Evolutionary conservation across 2,113 vertebrate species (phyloP).

Genomic region (Noturus placidus): DNA sequence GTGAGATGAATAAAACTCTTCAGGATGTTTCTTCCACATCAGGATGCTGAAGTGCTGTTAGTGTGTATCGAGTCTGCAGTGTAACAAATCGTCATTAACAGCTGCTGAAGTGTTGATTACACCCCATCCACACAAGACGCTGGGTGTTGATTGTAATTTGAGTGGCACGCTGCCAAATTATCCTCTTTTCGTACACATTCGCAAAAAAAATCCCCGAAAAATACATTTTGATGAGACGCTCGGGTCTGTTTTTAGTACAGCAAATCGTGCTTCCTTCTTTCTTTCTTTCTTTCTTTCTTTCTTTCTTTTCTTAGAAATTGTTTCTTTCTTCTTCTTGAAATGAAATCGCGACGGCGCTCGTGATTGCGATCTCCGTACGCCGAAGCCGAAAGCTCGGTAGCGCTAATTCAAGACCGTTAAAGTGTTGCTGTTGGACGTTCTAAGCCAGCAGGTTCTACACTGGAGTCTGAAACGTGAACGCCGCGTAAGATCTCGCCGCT

Average conservation of each 20-base stretch:
- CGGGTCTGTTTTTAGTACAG: neutral
- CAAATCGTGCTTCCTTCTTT: neutral
- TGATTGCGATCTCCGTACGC: neutral
- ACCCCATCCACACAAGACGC: neutral
- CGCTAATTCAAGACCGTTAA: neutral
- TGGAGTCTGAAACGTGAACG: neutral
- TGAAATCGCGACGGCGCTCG: neutral
- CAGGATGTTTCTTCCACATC: constrained; percentile 36
- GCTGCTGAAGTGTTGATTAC: constrained; percentile 44
- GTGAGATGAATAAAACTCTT: neutral
- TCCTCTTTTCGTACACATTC: constrained; percentile 4
- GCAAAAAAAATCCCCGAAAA: neutral
- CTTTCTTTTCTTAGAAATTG: neutral
- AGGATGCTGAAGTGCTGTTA: constrained; percentile 44
- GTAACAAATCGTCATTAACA: constrained; percentile 49
- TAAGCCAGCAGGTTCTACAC: neutral
- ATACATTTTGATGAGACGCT: neutral
- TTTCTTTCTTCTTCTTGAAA: neutral
- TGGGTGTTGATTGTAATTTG: constrained; percentile 38
- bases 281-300: neutral
- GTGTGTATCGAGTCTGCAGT: constrained; percentile 39
- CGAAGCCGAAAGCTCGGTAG: neutral
- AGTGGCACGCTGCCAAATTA: constrained; percentile 6
- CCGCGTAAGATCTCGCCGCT: neutral
- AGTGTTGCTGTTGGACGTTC: neutral